phyloP scores from a whole-genome alignment of 2,113 vertebrate species.

The Struthio camelus region DNA sequence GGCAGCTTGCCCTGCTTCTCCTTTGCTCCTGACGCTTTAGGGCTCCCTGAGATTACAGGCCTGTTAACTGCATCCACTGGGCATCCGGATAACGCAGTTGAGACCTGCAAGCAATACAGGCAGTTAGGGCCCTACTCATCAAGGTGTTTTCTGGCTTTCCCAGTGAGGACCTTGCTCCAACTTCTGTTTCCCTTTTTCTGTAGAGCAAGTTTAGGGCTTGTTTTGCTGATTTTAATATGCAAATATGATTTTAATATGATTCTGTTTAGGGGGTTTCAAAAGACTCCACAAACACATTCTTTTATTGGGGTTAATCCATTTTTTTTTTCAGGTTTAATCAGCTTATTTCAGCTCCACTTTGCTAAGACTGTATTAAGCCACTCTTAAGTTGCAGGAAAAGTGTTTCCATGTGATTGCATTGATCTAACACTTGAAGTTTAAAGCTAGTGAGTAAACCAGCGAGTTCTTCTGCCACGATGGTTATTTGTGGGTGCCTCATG shows the following conservation, averaged over 20 bases:
- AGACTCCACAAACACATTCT: background rate
- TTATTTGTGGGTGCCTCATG: background rate
- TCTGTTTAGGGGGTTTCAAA: background rate
- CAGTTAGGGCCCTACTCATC: background rate
- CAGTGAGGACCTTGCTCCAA: background rate
- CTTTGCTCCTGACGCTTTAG: background rate
- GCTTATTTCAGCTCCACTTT: background rate
- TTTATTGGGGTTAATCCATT: background rate
- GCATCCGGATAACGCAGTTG: background rate
- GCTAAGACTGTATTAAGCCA: slow-evolving; percentile 7
- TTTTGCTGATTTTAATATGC: background rate
- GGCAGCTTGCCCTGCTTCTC: background rate
- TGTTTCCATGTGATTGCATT: background rate
- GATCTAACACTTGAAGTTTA: background rate
- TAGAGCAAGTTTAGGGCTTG: background rate
- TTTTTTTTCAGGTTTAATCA: background rate
- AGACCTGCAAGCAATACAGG: background rate
- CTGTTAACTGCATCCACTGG: background rate
- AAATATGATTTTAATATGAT: background rate
- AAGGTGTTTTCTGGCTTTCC: background rate
- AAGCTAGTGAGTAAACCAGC: background rate
- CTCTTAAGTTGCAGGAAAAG: background rate
- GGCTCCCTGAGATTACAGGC: background rate
- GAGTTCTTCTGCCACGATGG: background rate
- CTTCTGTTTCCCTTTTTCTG: background rate